Percentiles rank a stretch among this genome's conserved stretches.
phyloP scores from a whole-genome alignment of 2,888 invertebrate genomes.

The Apomyelois bistriatella region DNA sequence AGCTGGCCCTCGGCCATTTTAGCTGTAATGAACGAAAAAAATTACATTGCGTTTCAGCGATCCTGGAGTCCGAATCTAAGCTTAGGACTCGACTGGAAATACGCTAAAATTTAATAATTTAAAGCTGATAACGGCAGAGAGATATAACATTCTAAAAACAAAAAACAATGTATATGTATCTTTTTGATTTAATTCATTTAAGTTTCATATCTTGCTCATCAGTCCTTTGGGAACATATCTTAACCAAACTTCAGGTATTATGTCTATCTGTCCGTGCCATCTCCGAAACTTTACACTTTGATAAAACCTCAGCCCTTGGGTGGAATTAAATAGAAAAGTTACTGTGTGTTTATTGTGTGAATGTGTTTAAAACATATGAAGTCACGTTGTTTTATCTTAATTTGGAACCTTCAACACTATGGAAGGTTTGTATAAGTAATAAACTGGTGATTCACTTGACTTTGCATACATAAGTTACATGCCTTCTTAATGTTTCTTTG shows the following conservation, averaged over 20 bases:
- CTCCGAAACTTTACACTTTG: slow-evolving; percentile 27
- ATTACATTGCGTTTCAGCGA: too few relatives aligned
- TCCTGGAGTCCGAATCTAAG: too few relatives aligned
- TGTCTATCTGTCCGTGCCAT: slow-evolving; percentile 27
- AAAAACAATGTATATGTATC: background rate
- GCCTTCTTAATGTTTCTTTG: too few relatives aligned
- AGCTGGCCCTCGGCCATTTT: too few relatives aligned
- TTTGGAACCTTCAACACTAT: too few relatives aligned
- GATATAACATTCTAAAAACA: background rate
- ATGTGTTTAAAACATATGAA: background rate
- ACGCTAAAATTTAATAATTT: too few relatives aligned
- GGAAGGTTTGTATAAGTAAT: background rate
- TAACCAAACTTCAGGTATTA: slow-evolving; percentile 29
- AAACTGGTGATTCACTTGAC: too few relatives aligned
- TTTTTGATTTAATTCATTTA: background rate
- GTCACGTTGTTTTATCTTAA: background rate
- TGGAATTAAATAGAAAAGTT: slow-evolving; percentile 8
- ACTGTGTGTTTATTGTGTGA: slow-evolving; percentile 1
- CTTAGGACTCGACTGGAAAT: too few relatives aligned
- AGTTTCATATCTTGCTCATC: background rate
- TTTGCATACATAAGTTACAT: too few relatives aligned
- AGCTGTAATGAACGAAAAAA: too few relatives aligned
- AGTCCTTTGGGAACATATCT: slow-evolving; percentile 10
- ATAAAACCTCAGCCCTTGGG: slow-evolving; percentile 20
- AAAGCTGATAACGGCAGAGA: background rate